Evolutionary conservation across 1,140 invertebrate species (phyloP).

Genomic region (Goniozus legneri): DNA sequence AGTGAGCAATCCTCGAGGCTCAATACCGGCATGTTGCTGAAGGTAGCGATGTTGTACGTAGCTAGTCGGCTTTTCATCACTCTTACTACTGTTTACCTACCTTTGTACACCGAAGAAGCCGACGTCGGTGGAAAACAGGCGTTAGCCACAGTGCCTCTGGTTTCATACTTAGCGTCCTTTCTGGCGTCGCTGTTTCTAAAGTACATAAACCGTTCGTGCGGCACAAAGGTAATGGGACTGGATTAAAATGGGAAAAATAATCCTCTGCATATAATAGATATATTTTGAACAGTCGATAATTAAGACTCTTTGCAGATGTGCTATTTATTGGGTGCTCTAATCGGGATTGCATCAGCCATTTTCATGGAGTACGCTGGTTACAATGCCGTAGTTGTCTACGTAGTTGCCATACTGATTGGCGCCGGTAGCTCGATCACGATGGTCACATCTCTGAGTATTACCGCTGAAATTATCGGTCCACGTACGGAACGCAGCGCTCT

Average conservation of each 20-base stretch:
- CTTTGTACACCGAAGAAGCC: slow-evolving; percentile 77
- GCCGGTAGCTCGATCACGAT: slow-evolving; percentile 83
- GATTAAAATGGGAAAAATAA: neutral
- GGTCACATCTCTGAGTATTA: slow-evolving; percentile 86
- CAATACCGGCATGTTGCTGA: slow-evolving; percentile 31
- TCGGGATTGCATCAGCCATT: slow-evolving; percentile 39
- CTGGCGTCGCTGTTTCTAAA: slow-evolving; percentile 75
- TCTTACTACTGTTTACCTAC: slow-evolving; percentile 80
- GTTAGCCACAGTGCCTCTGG: slow-evolving; percentile 83
- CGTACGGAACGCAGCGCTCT: slow-evolving; percentile 86
- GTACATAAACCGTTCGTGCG: slow-evolving; percentile 58
- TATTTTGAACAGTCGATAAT: slow-evolving; percentile 49
- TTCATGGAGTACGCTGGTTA: slow-evolving; percentile 38
- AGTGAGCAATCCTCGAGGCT: slow-evolving; percentile 29
- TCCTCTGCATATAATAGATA: neutral
- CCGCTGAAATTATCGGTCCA: slow-evolving; percentile 84
- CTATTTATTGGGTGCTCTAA: slow-evolving; percentile 41
- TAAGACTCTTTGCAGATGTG: slow-evolving; percentile 37
- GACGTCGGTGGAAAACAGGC: slow-evolving; percentile 56
- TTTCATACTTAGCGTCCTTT: slow-evolving; percentile 82
- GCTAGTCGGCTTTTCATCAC: slow-evolving; percentile 80
- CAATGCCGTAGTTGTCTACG: slow-evolving; percentile 36
- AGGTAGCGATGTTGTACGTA: slow-evolving; percentile 64
- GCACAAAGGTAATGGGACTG: slow-evolving; percentile 52
- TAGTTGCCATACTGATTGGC: slow-evolving; percentile 57